Evolutionary conservation across 2,888 invertebrate species (phyloP).

Genomic region (Drosophila peninsularis): DNA sequence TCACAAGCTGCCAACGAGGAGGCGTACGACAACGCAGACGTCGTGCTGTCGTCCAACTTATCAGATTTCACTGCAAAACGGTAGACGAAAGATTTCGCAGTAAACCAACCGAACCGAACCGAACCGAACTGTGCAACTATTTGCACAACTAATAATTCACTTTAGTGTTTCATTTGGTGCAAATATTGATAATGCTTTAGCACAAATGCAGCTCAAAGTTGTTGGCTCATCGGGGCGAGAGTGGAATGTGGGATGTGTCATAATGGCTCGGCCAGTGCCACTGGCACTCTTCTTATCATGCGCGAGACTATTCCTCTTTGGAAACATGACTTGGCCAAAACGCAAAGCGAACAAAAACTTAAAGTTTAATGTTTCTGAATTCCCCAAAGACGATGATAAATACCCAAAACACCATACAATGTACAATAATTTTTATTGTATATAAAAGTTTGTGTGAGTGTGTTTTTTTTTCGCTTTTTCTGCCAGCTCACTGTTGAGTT

Average conservation of each 20-base stretch:
- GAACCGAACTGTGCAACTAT: constrained; percentile 63
- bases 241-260: constrained; percentile 14
- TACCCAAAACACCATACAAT: constrained; percentile 28
- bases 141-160: constrained; percentile 76
- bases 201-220: constrained; percentile 14
- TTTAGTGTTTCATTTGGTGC: constrained; percentile 67
- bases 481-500: constrained; percentile 27
- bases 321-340: constrained; percentile 28
- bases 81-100: constrained; percentile 39
- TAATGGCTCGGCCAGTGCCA: constrained; percentile 1
- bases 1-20: constrained; percentile 50
- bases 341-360: neutral
- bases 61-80: constrained; percentile 26
- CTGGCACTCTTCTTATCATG: neutral
- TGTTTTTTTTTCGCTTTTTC: neutral
- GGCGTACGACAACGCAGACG: neutral
- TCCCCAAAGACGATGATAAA: neutral
- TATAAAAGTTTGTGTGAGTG: constrained; percentile 2
- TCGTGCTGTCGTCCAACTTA: constrained; percentile 30
- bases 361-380: constrained; percentile 4
- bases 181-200: constrained; percentile 57
- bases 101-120: constrained; percentile 31
- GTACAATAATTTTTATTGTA: constrained; percentile 7
- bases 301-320: constrained; percentile 12
- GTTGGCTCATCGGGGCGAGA: neutral